Evolutionary conservation across 2,888 invertebrate species (phyloP).

Genomic region (Xylota sylvarum): DNA sequence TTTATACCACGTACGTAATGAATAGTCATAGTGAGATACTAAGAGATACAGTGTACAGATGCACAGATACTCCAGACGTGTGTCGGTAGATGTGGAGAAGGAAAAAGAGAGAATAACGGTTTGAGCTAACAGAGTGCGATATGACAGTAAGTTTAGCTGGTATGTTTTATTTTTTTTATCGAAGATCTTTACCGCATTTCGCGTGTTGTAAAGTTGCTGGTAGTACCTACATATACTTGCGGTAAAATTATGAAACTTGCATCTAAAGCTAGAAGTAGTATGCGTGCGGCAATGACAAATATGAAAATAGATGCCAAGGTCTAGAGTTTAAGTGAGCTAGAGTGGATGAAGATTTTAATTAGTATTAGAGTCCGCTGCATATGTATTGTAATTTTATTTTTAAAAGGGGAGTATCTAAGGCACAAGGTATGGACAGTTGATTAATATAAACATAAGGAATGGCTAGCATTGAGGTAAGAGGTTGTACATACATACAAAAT

Average conservation of each 20-base stretch:
- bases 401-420: no score
- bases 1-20: slow-evolving; percentile 5
- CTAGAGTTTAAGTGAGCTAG: no score
- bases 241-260: neutral
- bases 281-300: no score
- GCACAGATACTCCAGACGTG: neutral
- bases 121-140: neutral
- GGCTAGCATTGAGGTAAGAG: no score
- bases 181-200: neutral
- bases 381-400: no score
- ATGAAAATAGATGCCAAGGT: no score
- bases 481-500: no score
- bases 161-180: neutral
- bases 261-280: no score
- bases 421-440: no score
- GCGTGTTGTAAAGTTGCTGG: neutral
- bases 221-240: neutral
- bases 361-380: no score
- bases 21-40: neutral
- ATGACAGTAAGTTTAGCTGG: neutral
- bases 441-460: no score
- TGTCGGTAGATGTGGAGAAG: neutral
- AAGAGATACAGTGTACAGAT: neutral
- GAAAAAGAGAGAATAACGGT: slow-evolving; percentile 11
- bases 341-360: no score